Evolutionary conservation across 2,113 vertebrate genomes (phyloP).

Genomic region (Periophthalmus modestus): DNA sequence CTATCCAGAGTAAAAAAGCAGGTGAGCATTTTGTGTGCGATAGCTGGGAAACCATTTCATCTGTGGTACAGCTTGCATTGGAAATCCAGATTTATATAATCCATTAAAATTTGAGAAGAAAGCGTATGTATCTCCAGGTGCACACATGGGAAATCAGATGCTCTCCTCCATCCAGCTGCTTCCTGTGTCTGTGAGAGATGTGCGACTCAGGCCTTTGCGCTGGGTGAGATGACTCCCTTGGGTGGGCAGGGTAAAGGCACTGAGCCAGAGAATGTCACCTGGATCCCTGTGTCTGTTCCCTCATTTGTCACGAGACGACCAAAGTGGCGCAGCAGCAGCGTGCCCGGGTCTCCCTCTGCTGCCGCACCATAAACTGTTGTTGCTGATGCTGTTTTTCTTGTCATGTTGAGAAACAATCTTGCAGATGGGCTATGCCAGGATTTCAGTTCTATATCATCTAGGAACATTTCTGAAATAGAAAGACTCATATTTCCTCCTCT

Average conservation of each 20-base stretch:
- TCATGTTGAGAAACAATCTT: slow-evolving; percentile 16
- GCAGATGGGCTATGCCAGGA: background rate
- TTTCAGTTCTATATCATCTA: background rate
- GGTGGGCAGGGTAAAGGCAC: slow-evolving; percentile 64
- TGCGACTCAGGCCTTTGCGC: slow-evolving; percentile 52
- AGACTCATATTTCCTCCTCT: too few species aligned
- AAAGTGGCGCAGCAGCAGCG: slow-evolving; percentile 23
- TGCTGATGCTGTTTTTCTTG: slow-evolving; percentile 33
- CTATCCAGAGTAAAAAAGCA: slow-evolving; percentile 19
- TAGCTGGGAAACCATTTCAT: slow-evolving; percentile 32
- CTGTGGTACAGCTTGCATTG: slow-evolving; percentile 29
- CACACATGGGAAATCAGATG: slow-evolving; percentile 68
- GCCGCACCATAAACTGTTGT: slow-evolving; percentile 43
- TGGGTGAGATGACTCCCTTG: slow-evolving; percentile 69
- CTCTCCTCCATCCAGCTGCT: slow-evolving; percentile 52
- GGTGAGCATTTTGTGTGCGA: slow-evolving; percentile 29
- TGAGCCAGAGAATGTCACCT: slow-evolving; percentile 65
- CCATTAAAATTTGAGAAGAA: slow-evolving; percentile 30
- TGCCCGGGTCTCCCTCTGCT: slow-evolving; percentile 31
- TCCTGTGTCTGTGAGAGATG: slow-evolving; percentile 61
- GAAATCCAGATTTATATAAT: slow-evolving; percentile 46
- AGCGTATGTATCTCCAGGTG: slow-evolving; percentile 51
- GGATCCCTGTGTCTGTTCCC: slow-evolving; percentile 57
- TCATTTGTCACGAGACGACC: slow-evolving; percentile 63
- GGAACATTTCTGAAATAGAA: slow-evolving; percentile 6